Evolutionary conservation across 2,797 vertebrate species (phyloP).

Genomic region (Rhinogobio ventralis): DNA sequence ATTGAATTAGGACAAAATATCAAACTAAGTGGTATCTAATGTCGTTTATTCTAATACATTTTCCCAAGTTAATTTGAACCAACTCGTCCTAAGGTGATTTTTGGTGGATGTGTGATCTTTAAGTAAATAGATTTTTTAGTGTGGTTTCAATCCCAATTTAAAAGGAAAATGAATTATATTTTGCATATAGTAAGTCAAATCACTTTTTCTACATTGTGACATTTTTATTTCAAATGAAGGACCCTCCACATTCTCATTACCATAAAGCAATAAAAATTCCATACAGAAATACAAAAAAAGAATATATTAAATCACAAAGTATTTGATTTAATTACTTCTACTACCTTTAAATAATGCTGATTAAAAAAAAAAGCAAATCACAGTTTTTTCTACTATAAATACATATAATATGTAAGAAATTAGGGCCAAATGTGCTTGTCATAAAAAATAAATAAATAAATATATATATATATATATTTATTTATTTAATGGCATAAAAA

Average conservation of each 20-base stretch:
- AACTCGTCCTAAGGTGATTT: too few relatives aligned
- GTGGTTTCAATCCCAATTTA: neutral
- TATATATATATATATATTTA: too few relatives aligned
- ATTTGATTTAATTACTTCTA: neutral
- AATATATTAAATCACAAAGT: neutral
- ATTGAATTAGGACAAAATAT: neutral
- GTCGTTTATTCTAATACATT: neutral
- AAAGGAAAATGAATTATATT: neutral
- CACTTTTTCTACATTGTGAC: neutral
- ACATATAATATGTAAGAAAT: too few relatives aligned
- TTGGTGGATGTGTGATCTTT: neutral
- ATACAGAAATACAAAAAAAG: too few relatives aligned
- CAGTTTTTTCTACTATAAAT: too few relatives aligned
- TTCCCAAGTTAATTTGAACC: neutral
- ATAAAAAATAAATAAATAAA: too few relatives aligned
- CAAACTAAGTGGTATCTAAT: neutral
- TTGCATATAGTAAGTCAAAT: neutral
- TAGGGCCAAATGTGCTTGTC: too few relatives aligned
- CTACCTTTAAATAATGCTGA: neutral
- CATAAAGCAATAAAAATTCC: neutral
- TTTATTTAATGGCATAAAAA: neutral
- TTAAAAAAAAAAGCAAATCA: neutral
- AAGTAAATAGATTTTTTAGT: neutral
- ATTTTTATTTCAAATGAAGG: too few relatives aligned
- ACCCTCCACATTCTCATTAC: neutral